These are phyloP conservation scores for Neolamprologus devosi DNA, from an alignment of 2,113 vertebrate genomes.

Conservation along the genomic window DNA sequence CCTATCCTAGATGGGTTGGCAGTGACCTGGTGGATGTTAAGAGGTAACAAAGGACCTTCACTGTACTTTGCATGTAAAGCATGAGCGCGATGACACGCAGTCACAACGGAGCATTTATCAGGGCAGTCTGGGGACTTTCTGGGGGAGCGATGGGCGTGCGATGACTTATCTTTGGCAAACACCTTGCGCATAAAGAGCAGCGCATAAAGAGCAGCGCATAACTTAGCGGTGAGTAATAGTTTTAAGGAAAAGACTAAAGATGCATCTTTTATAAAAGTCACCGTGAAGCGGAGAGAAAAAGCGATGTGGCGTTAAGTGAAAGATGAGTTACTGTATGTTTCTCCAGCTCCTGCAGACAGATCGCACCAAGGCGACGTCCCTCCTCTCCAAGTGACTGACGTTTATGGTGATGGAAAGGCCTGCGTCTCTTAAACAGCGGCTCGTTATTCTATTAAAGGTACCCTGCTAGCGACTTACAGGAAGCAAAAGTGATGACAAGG, in stretches of 20 bases:
- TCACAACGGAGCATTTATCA: constrained; percentile 1
- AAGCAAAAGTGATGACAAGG: constrained; percentile 59
- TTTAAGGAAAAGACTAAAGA: constrained; percentile 3
- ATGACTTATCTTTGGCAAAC: constrained; percentile 40
- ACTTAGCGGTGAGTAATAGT: background rate
- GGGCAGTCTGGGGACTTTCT: background rate
- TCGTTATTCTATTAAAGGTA: constrained; percentile 47
- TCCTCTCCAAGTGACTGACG: background rate
- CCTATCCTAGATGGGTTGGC: background rate
- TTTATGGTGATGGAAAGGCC: constrained; percentile 20
- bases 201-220: background rate
- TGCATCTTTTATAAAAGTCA: background rate
- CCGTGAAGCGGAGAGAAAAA: background rate
- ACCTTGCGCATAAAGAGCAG: constrained; percentile 16
- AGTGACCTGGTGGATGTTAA: background rate
- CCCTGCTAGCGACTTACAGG: constrained; percentile 27
- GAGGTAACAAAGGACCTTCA: background rate
- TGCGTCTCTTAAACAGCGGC: background rate
- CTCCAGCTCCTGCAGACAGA: background rate
- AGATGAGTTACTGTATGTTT: constrained; percentile 17
- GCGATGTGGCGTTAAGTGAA: background rate
- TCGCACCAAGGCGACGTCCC: background rate
- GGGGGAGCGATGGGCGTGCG: background rate
- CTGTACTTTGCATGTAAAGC: background rate
- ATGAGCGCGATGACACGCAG: background rate